A percentile compares a stretch with the other conserved stretches of the same genome.
phyloP scores from a whole-genome alignment of 2,113 vertebrate genomes.

The Ictalurus punctatus region DNA sequence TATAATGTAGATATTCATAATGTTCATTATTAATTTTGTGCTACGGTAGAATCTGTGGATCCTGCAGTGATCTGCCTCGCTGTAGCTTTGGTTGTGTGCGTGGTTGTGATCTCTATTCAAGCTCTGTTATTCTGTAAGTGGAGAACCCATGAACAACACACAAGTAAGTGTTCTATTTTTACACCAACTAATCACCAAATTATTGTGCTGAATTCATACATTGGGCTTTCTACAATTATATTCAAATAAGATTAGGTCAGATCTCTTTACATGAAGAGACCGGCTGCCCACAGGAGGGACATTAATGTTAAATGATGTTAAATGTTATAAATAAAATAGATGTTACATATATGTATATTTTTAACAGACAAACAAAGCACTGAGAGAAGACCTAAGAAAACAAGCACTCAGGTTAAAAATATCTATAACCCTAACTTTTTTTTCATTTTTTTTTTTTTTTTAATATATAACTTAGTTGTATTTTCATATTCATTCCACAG shows the following conservation, averaged over 20 bases:
- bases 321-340: not conserved
- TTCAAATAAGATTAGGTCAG: not conserved
- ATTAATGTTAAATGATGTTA: not conserved
- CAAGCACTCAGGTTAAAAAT: not conserved
- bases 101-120: constrained; percentile 7
- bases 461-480: not conserved
- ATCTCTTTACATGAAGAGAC: not conserved
- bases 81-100: constrained; percentile 24
- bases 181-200: not conserved
- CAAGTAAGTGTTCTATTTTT: not conserved
- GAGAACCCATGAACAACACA: not conserved
- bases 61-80: constrained; percentile 5
- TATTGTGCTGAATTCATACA: not conserved
- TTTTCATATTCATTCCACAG: not conserved
- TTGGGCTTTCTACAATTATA: not conserved
- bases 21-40: not conserved
- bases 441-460: too few species aligned
- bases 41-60: not conserved
- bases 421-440: too few species aligned
- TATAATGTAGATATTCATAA: not conserved
- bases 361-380: not conserved
- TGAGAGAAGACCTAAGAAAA: not conserved
- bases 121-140: not conserved
- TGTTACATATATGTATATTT: not conserved
- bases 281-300: not conserved